Conservation (phyloP, 2,888 invertebrate genomes). For the Rhamnusium bicolor region DNA sequence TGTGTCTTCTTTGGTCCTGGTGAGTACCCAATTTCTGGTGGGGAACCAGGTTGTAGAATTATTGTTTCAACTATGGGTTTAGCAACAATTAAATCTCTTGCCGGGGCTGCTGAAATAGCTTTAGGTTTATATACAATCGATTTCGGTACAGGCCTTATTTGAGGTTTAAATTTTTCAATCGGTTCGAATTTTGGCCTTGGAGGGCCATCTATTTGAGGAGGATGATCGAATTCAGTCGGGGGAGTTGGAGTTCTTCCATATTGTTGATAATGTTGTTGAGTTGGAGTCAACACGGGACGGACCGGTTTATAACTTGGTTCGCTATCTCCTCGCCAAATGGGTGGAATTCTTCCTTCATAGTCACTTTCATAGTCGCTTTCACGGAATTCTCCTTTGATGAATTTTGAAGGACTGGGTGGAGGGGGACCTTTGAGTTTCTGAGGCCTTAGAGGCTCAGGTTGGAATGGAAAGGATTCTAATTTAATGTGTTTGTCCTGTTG, state of each 20-base stretch:
- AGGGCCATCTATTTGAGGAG: conserved; percentile 69
- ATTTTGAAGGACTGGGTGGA: conserved; percentile 78
- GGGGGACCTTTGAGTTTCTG: conserved; percentile 70
- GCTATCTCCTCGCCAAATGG: conserved; percentile 76
- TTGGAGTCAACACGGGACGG: conserved; percentile 74
- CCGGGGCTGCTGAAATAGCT: conserved; percentile 69
- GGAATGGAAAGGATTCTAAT: conserved; percentile 71
- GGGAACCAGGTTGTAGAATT: conserved; percentile 74
- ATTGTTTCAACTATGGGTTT: conserved; percentile 63
- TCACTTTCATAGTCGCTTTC: conserved; percentile 84
- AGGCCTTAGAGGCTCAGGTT: conserved; percentile 67
- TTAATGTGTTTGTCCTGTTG: conserved; percentile 66
- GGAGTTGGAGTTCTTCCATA: conserved; percentile 73
- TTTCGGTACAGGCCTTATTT: conserved; percentile 68
- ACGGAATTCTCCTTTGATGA: conserved; percentile 77
- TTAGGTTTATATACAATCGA: conserved; percentile 73
- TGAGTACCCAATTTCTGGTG: conserved; percentile 75
- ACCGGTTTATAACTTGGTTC: conserved; percentile 75
- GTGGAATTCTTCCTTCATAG: conserved; percentile 77
- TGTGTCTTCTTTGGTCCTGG: conserved; percentile 72
- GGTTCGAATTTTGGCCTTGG: conserved; percentile 76
- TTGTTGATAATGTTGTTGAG: conserved; percentile 68
- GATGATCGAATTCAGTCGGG: conserved; percentile 75
- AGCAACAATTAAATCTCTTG: conserved; percentile 63
- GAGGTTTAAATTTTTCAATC: conserved; percentile 71